phyloP scores from a whole-genome alignment of 2,888 invertebrate genomes.

The Andrena praecox region DNA sequence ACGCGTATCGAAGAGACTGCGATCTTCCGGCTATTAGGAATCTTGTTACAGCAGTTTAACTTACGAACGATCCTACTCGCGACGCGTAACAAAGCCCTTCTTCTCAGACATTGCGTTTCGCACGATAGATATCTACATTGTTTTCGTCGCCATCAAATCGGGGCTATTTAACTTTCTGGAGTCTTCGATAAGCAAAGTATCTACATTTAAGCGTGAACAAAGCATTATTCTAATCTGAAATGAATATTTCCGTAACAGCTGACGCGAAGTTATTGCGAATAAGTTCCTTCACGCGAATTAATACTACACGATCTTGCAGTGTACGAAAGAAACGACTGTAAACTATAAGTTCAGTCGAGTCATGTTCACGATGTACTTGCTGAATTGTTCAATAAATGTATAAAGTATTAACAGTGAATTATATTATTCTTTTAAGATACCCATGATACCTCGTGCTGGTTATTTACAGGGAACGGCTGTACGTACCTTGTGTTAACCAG shows the following conservation, averaged over 20 bases:
- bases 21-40: neutral
- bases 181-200: neutral
- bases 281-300: conserved; percentile 6
- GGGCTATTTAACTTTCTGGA: neutral
- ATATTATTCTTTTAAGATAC: conserved; percentile 59
- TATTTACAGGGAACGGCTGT: conserved; percentile 27
- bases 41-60: neutral
- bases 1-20: neutral
- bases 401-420: conserved; percentile 55
- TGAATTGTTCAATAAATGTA: conserved; percentile 66
- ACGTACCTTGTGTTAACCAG: neutral
- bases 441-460: conserved; percentile 46
- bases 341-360: conserved; percentile 31
- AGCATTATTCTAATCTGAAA: conserved; percentile 4
- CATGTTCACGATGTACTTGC: conserved; percentile 55
- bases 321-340: conserved; percentile 31
- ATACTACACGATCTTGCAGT: conserved; percentile 2
- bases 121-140: conserved; percentile 2
- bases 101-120: conserved; percentile 28
- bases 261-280: neutral
- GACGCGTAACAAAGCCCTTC: neutral
- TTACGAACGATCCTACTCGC: neutral
- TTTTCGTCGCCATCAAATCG: neutral
- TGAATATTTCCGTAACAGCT: conserved; percentile 11
- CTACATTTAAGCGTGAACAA: neutral